Evolutionary conservation across 2,797 vertebrate species (phyloP).

Genomic region (Lutra lutra): DNA sequence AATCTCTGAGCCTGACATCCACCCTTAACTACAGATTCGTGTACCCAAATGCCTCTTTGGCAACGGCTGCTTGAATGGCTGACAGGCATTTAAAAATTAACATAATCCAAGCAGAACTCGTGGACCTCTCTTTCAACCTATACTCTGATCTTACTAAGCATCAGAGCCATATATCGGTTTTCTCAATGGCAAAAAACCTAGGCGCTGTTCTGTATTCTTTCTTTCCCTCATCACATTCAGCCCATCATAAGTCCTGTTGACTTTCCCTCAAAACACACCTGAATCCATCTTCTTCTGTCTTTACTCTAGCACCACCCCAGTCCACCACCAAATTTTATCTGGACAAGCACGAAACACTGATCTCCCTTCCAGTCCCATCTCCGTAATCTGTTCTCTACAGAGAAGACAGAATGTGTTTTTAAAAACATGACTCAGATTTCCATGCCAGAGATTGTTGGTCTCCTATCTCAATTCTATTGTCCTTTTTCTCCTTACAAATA

Average conservation of each 20-base stretch:
- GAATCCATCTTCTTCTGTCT: neutral
- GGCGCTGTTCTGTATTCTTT: neutral
- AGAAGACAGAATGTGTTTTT: neutral
- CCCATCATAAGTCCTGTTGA: neutral
- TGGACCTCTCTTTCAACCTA: neutral
- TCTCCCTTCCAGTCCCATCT: neutral
- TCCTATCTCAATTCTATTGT: neutral
- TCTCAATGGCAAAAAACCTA: neutral
- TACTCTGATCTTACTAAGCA: neutral
- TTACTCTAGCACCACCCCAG: neutral
- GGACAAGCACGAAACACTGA: neutral
- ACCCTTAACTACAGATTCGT: neutral
- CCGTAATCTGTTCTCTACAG: neutral
- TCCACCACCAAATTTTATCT: neutral
- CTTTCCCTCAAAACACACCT: neutral
- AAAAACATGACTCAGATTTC: neutral
- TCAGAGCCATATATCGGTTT: neutral
- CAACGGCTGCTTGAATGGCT: neutral
- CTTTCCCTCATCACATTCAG: neutral
- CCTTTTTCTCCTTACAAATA: neutral
- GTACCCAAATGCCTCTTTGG: neutral
- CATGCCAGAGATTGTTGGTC: neutral
- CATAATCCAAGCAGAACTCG: neutral
- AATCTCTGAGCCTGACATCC: neutral
- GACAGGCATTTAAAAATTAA: neutral